Base-by-base conservation (phyloP, 2,113 vertebrate species). In the Benitochromis conjunctus region DNA sequence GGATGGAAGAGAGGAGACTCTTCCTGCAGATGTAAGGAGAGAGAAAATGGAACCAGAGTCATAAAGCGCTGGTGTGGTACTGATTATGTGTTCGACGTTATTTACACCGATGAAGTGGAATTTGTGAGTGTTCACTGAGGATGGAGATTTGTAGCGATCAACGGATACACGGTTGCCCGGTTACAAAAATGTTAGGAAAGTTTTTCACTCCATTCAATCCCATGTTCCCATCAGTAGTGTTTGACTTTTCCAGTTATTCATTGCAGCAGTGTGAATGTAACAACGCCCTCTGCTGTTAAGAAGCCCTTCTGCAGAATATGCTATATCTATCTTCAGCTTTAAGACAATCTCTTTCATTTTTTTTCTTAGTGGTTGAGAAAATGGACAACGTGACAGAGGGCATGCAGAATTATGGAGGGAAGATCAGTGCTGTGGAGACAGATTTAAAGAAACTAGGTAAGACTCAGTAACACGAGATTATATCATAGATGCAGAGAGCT, bases 361-460 rank as follows among this genome's bases (percentile, higher is more conserved):
- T 69, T 91, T 74, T 94, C 66, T 77, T 91, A 99, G 98, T 99
- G 96, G 98, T 99, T 92, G 97, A 99, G 94, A 98, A 95, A 95
- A 99, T 99, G 98, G 98, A 99, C 94, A 97, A 95, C 87, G 98
- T 99, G 69, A 97, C 98, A 87, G 97, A 97, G 91, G 98, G 97
- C 48, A 97, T 99, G 96, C 97, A 98, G 91, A 97, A 96, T 90
- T 99, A 98, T 10, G 96, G 96, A 88, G 97, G 98, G 80, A 98
- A 99, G 94, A 97, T 99, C 78, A 96, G 93, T 80, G 95, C 96
- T 81, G 98, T 99, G 93, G 98, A 99, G 90, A 97, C 94, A 19
- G 97, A 96, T 90, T 94, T 99, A 88, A 99, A 98, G 92, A 98
- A 98, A 96, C 95, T 99, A 94, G 98, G 98, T 99, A 96, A 97